A percentile compares a stretch with the other conserved stretches of the same genome.
These are phyloP conservation scores for Lasiurus cinereus DNA, from an alignment of 2,113 vertebrate genomes.

Conservation along the genomic window DNA sequence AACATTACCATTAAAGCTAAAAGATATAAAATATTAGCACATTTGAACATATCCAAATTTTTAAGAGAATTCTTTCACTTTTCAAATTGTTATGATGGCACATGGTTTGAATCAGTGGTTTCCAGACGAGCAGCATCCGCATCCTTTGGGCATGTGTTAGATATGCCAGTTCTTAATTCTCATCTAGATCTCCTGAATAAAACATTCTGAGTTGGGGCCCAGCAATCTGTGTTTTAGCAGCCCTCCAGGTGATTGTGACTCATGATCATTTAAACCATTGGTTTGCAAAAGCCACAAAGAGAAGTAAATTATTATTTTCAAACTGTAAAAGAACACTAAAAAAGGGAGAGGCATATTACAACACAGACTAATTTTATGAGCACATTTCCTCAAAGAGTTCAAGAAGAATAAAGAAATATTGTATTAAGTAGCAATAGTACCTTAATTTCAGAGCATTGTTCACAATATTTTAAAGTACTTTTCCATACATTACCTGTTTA, in stretches of 20 bases:
- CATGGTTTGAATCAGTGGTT: neutral
- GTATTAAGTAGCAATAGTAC: neutral
- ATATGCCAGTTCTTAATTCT: neutral
- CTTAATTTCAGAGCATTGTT: constrained; percentile 29
- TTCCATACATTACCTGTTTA: neutral
- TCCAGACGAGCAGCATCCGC: too few relatives aligned
- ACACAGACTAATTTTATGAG: neutral
- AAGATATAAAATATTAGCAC: neutral
- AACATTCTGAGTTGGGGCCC: neutral
- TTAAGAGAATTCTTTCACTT: neutral
- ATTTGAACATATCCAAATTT: neutral
- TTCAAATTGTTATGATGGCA: neutral
- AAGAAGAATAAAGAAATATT: neutral
- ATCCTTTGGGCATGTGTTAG: neutral
- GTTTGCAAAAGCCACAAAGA: neutral
- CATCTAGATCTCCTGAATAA: neutral
- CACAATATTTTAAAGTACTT: neutral
- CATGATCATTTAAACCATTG: neutral
- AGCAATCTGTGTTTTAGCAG: neutral
- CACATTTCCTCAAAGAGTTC: neutral
- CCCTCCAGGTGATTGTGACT: neutral
- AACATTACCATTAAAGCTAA: neutral
- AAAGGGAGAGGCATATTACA: neutral
- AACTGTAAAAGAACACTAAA: neutral
- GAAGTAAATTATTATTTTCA: constrained; percentile 45